Evolutionary conservation across 1,140 invertebrate genomes (phyloP), one percentile per base, ranked within the genome.

Genomic region (Dysdera silvatica): DNA sequence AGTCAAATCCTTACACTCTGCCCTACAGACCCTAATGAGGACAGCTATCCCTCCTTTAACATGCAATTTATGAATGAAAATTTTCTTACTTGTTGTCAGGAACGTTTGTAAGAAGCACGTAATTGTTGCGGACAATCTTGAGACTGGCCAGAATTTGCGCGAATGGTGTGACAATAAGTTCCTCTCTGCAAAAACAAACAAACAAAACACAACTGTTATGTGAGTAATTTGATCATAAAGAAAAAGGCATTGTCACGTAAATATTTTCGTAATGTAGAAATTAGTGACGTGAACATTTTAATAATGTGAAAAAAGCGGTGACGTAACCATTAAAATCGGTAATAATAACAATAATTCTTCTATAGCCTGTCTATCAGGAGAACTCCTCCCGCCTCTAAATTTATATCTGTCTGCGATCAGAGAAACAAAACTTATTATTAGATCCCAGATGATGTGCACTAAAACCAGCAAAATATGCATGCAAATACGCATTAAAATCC

Each of bases 141-240:
- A 99, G 82, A 79, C 92, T 97, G 72, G 95, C 94, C 78, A 99
- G 83, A 78, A 99, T 92, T 83, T 99, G 96, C 75, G 96, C 96
- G 82, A 99, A 99, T 66, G 96, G 95, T 69, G 95, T 99, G 72
- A 99, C 95, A 75, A 98, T 97, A 78, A 97, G 83, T 80, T 97
- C 95, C 81, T 98, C 94, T 71, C 91, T 91, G 84, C 96, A 81
- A 78, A 83, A 82, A 80, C 72, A 67, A 73, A 75, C 74, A 67
- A 73, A 75, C 74, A 72, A 73, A 10, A 53, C 48, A 58, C 16
- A 49, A 32, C 5, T 35, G 4, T 5, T 45, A 23, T 31, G 23
- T n/a, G n/a, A n/a, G n/a, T n/a, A n/a, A n/a, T n/a, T n/a, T n/a
- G n/a, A n/a, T n/a, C n/a, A n/a, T n/a, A n/a, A n/a, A n/a, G n/a